phyloP scores from a whole-genome alignment of 2,113 vertebrate species.

The Rhabdomys dilectus region DNA sequence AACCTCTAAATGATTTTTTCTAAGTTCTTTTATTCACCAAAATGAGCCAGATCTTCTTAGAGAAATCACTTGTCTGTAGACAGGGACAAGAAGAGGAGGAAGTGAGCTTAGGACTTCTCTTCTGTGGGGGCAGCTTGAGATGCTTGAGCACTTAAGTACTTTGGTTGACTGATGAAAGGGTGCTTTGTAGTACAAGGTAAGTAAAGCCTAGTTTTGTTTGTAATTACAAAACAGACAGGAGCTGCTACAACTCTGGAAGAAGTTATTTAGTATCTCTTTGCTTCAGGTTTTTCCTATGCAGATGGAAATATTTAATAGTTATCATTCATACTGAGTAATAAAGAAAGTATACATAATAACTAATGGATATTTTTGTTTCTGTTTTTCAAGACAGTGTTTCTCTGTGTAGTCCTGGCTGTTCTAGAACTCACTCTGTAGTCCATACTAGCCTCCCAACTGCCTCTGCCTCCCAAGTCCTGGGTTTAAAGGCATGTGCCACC shows the following conservation, averaged over 20 bases:
- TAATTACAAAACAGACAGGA: background rate
- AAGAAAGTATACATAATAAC: background rate
- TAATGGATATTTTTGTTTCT: background rate
- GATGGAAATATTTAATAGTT: background rate
- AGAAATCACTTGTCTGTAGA: background rate
- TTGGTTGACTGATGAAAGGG: background rate
- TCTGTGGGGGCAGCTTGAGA: background rate
- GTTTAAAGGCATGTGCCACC: background rate
- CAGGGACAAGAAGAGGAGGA: background rate
- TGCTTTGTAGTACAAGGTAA: background rate
- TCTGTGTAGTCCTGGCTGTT: background rate
- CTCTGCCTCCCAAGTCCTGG: background rate
- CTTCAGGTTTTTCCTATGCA: background rate
- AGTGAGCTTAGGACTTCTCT: background rate
- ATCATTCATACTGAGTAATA: background rate
- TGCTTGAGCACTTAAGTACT: background rate
- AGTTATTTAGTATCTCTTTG: background rate
- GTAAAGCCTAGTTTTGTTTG: background rate
- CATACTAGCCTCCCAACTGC: background rate
- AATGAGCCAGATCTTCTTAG: background rate
- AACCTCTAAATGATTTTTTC: background rate
- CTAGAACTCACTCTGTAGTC: background rate
- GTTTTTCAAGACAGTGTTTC: background rate
- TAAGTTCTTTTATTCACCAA: background rate
- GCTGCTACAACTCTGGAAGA: conserved; percentile 5